A percentile compares a stretch with the other conserved stretches of the same genome.
Conservation (phyloP, 2,888 invertebrate genomes). For the Noctuana brunneofusca region DNA sequence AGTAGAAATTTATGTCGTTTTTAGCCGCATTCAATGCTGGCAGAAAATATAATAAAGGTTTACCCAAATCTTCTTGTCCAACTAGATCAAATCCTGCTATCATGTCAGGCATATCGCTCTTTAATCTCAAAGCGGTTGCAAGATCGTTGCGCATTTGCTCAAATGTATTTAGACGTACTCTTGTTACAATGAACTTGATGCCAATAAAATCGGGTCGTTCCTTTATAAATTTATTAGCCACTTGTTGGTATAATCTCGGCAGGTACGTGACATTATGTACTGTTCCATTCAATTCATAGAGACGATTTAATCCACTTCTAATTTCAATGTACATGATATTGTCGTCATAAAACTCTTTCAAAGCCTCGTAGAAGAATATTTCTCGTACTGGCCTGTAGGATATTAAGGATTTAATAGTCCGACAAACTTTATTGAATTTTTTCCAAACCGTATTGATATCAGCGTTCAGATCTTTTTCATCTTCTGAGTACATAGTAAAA, state of each 20-base stretch:
- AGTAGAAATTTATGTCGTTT: conserved; percentile 84
- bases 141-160: conserved; percentile 71
- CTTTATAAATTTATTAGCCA: conserved; percentile 81
- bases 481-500: conserved; percentile 79
- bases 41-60: conserved; percentile 83
- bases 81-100: conserved; percentile 92
- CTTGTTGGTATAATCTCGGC: conserved; percentile 79
- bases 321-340: conserved; percentile 88
- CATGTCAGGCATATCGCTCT: conserved; percentile 83
- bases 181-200: conserved; percentile 84
- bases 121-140: conserved; percentile 55
- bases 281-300: conserved; percentile 86
- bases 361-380: conserved; percentile 83
- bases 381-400: conserved; percentile 85
- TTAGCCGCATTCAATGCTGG: conserved; percentile 78
- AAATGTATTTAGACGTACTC: conserved; percentile 48
- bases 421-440: conserved; percentile 80
- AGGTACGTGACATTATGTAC: conserved; percentile 77
- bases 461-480: conserved; percentile 59
- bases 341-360: conserved; percentile 85
- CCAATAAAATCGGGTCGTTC: conserved; percentile 86
- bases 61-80: conserved; percentile 90
- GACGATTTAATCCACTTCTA: conserved; percentile 80
- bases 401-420: conserved; percentile 77
- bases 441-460: conserved; percentile 84